Percentiles rank a stretch among this genome's conserved stretches.
phyloP scores from a whole-genome alignment of 2,113 vertebrate genomes.

The Plotosus lineatus region DNA sequence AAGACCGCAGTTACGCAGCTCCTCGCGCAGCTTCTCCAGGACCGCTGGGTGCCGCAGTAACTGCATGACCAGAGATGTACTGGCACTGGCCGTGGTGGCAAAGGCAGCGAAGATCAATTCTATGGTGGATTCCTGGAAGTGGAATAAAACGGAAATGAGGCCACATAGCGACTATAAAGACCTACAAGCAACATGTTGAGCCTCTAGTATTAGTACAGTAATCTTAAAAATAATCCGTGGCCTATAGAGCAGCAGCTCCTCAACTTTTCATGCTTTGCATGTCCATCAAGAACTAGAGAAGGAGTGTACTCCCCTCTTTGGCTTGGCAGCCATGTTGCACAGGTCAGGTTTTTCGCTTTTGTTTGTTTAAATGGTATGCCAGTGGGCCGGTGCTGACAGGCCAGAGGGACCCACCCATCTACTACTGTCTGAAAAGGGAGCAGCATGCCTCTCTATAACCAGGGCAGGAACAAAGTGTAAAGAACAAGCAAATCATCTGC shows the following conservation, averaged over 20 bases:
- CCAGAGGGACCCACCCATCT: slow-evolving; percentile 40
- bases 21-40: slow-evolving; percentile 89
- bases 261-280: slow-evolving; percentile 1
- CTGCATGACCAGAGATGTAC: slow-evolving; percentile 96
- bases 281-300: background rate
- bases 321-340: slow-evolving; percentile 35
- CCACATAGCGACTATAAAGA: background rate
- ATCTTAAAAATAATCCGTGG: background rate
- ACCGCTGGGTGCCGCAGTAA: slow-evolving; percentile 88
- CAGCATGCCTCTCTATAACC: background rate
- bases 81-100: slow-evolving; percentile 92
- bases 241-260: background rate
- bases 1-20: slow-evolving; percentile 83
- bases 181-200: background rate
- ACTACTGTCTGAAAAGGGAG: slow-evolving; percentile 10
- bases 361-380: slow-evolving; percentile 39
- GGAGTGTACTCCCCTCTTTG: slow-evolving; percentile 2
- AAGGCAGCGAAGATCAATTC: slow-evolving; percentile 96
- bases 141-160: background rate
- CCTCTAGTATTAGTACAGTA: background rate
- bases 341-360: slow-evolving; percentile 40
- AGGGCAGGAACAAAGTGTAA: slow-evolving; percentile 21
- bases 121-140: slow-evolving; percentile 86
- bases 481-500: slow-evolving; percentile 9
- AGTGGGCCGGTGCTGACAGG: slow-evolving; percentile 35